phyloP scores from a whole-genome alignment of 23 tunicate genomes.

The Aplidium turbinatum region DNA sequence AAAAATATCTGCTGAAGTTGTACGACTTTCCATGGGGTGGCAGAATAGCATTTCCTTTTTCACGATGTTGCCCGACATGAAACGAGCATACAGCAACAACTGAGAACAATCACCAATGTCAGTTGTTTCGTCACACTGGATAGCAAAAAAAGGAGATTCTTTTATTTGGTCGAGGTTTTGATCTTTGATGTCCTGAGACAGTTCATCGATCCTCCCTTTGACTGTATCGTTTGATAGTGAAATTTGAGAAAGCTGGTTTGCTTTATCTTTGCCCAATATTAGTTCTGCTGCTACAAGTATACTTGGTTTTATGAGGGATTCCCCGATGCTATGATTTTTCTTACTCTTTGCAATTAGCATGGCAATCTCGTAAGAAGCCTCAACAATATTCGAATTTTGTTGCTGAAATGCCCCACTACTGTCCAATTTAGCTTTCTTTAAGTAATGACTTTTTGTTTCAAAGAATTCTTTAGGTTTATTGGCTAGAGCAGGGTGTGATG shows the following conservation, averaged over 20 bases:
- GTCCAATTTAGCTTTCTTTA: constrained; percentile 39
- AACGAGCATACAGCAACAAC: constrained; percentile 38
- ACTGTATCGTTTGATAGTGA: constrained; percentile 47
- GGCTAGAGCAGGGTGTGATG: constrained; percentile 45
- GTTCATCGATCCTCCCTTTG: constrained; percentile 49
- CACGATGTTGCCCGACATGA: constrained; percentile 27
- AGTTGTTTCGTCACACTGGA: constrained; percentile 33
- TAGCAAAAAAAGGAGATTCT: constrained; percentile 43
- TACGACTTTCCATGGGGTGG: constrained; percentile 35
- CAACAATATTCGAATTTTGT: constrained; percentile 33
- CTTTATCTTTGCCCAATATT: constrained; percentile 53
- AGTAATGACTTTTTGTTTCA: constrained; percentile 40
- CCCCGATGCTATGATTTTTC: constrained; percentile 47
- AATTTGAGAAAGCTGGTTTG: constrained; percentile 54
- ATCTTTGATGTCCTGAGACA: constrained; percentile 50
- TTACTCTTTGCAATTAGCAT: constrained; percentile 48
- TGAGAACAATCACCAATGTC: constrained; percentile 37
- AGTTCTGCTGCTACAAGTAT: constrained; percentile 53
- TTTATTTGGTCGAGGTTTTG: constrained; percentile 35
- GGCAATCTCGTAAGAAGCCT: constrained; percentile 44
- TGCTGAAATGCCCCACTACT: constrained; percentile 43
- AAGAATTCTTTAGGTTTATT: constrained; percentile 43
- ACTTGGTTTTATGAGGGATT: constrained; percentile 42
- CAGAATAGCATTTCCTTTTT: constrained; percentile 39
- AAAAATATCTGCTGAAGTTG: constrained; percentile 40